Conservation (phyloP, 2,888 invertebrate genomes). For the Philaethria dido region DNA sequence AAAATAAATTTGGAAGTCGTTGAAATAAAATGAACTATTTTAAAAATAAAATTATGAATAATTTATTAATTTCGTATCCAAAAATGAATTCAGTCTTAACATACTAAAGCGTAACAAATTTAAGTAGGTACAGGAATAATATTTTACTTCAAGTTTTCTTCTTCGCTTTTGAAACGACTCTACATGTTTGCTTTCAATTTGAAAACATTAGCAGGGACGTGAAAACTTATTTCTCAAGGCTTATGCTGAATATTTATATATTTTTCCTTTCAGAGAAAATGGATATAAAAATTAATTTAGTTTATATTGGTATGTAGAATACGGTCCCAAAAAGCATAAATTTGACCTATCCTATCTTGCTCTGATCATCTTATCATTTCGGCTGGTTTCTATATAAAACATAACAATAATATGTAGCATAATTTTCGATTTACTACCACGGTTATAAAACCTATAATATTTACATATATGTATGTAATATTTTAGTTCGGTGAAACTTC, state of each 20-base stretch:
- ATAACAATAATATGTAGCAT: too few relatives aligned
- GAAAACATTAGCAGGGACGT: neutral
- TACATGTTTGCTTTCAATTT: slow-evolving; percentile 7
- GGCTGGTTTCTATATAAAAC: neutral
- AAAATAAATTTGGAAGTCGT: too few relatives aligned
- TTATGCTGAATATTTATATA: neutral
- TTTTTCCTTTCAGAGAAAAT: neutral
- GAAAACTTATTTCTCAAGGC: neutral
- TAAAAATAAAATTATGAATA: neutral
- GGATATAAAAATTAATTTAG: neutral
- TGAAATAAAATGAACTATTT: neutral
- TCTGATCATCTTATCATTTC: neutral
- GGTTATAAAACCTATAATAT: too few relatives aligned
- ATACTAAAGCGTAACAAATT: neutral
- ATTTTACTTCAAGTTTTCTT: neutral
- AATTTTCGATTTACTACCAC: too few relatives aligned
- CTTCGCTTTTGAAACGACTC: neutral
- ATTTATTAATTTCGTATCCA: neutral
- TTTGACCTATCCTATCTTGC: neutral
- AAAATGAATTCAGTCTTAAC: neutral
- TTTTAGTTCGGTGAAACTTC: neutral
- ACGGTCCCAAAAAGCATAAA: neutral
- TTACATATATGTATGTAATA: neutral
- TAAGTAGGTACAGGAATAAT: neutral
- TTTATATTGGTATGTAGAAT: neutral